Evolutionary conservation across 2,797 vertebrate species (phyloP), one percentile per base, ranked within the genome.

Genomic region (Arnoldichthys spilopterus): DNA sequence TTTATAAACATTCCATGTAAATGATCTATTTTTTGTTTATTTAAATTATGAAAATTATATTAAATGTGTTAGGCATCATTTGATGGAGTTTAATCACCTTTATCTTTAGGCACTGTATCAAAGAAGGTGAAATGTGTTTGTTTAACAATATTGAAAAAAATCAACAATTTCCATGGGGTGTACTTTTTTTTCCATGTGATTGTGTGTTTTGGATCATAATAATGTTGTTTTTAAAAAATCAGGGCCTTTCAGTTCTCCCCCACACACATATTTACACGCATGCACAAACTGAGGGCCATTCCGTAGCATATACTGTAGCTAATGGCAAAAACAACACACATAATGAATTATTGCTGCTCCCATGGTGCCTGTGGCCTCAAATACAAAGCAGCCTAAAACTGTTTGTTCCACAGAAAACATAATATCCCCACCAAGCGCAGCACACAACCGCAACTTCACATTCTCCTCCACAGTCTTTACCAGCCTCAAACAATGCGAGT

Each of bases 271-370:
- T 20, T 6, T n/a, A 54, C n/a, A 54, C 9, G 12, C 53, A 54
- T 1, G 20, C 53, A 54, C 53, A 56, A 8, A 56, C 54, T 15
- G 13, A 49, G 13, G 28, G 34, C 32, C 37, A 2, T 40, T 40
- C 8, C 12, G 37, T 40, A 40, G 37, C 37, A 40, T 8, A 7
- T 40, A 30, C 37, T 32, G 54, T 68, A 28, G 53, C 61, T 64
- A 64, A 77, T 20, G 51, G 5, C 24, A 37, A 76, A 58, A 58
- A 20, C 43, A 72, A 62, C 34, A 30, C 47, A 78, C 40, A 64
- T 49, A 51, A 70, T 66, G 37, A 43, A 58, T 78, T 47, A 62
- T 28, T 75, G 18, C 64, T 22, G 45, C 20, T 47, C 11, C 22
- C 34, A n/a, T 37, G 67, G 47, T 11, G 11, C 16, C n/a, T 58